Base-by-base conservation (phyloP, 2,113 vertebrate species). In the Forbesichthys agassizii region DNA sequence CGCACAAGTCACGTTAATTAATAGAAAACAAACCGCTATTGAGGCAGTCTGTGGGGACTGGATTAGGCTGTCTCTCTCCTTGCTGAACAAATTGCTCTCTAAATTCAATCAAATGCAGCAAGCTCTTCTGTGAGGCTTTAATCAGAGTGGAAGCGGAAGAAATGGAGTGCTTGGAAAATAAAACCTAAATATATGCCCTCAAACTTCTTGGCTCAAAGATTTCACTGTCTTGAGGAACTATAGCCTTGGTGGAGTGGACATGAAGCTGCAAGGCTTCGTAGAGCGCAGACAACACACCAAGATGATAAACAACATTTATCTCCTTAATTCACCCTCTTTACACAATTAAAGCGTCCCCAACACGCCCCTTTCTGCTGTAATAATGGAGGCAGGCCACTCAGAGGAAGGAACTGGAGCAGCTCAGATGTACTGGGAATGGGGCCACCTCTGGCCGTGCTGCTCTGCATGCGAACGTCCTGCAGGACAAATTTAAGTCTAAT, bases 1-100 rank as follows among this genome's bases (percentile, higher is more conserved):
- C 67, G 20, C 58, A 60, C 58, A 60, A 83, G 48, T 68, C 69
- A 71, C 56, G 71, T 82, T 86, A 88, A 89, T 89, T 85, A 85
- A 86, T 88, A 84, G 82, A 83, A 89, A 86, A 86, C 82, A 85
- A 85, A 89, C 80, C 85, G 82, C 80, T 77, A 78, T 68, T 79
- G 72, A 69, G 77, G 64, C 64, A 1, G 80, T 86, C 84, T 84
- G 75, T 68, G 33, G 88, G 81, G 84, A 89, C 73, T 77, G 81
- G 79, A 85, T 88, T 82, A 86, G 78, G 66, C 73, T 64, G 75
- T 60, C 75, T 83, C 79, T 86, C 81, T 79, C 67, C 71, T 77
- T 79, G 73, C 84, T 70, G 71, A 82, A 88, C 75, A 89, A 89
- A 88, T 89, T 88, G 83, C 83, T 88, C 81, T 77, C 79, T 81